Percentiles rank a stretch among this genome's conserved stretches.
phyloP scores from a whole-genome alignment of 37 sponge, comb jelly and placozoan genomes.

The Ephydatia muelleri region DNA sequence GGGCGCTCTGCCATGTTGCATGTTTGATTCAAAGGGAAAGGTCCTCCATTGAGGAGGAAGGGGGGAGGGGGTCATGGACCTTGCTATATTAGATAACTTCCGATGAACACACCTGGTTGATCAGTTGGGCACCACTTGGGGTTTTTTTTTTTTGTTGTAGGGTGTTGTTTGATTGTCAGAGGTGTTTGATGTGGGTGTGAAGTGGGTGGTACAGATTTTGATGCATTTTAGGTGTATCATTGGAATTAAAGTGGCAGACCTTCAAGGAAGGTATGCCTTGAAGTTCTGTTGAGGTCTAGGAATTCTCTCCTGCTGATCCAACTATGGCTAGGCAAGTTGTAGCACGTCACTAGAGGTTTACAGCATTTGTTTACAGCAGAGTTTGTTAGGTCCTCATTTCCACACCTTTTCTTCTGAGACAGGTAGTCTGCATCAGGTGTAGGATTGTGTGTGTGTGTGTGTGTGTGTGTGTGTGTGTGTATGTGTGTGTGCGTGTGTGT shows the following conservation, averaged over 20 bases:
- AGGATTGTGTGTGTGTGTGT: too few relatives aligned
- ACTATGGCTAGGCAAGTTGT: neutral
- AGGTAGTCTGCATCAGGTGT: neutral
- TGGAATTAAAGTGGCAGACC: neutral
- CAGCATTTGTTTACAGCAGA: neutral
- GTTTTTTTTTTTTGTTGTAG: neutral
- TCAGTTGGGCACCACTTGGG: neutral
- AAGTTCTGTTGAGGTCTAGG: neutral
- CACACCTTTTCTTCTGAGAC: neutral
- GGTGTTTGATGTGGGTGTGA: neutral
- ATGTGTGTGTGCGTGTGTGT: slow-evolving; percentile 12
- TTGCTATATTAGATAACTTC: too few relatives aligned
- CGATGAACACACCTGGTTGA: too few relatives aligned
- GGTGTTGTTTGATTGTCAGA: neutral
- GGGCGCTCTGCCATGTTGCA: too few relatives aligned
- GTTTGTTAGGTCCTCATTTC: neutral
- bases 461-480: slow-evolving; percentile 14
- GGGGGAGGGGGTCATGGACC: too few relatives aligned
- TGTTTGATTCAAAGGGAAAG: too few relatives aligned
- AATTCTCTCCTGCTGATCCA: neutral
- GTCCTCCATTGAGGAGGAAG: too few relatives aligned
- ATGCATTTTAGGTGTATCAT: neutral
- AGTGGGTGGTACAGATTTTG: neutral
- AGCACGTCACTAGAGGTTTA: neutral
- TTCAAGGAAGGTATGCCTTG: neutral